A percentile compares a stretch with the other conserved stretches of the same genome.
These are phyloP conservation scores for Goniozus legneri DNA, from an alignment of 1,140 invertebrate genomes.

Conservation along the genomic window DNA sequence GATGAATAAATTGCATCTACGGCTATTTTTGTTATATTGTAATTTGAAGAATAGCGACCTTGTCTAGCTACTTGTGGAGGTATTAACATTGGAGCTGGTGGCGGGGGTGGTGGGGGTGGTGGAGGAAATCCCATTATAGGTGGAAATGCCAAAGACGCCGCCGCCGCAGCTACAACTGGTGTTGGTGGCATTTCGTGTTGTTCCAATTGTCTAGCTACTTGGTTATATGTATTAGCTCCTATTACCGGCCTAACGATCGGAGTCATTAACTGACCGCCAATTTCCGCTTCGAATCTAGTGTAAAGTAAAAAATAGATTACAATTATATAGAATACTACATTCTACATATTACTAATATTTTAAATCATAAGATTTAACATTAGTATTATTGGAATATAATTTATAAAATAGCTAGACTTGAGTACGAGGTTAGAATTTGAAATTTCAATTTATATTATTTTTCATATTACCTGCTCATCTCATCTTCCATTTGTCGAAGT, in stretches of 20 bases:
- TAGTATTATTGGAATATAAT: neutral
- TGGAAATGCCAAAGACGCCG: slow-evolving; percentile 36
- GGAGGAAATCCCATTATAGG: slow-evolving; percentile 44
- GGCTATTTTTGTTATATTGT: slow-evolving; percentile 6
- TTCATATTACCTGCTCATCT: slow-evolving; percentile 73
- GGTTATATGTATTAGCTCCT: slow-evolving; percentile 64
- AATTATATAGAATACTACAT: neutral
- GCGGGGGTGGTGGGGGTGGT: slow-evolving; percentile 60
- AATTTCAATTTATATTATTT: no score
- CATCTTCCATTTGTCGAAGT: slow-evolving; percentile 74
- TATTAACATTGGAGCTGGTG: slow-evolving; percentile 57
- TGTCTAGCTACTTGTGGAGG: slow-evolving; percentile 59
- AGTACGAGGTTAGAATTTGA: slow-evolving; percentile 1
- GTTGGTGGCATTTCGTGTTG: slow-evolving; percentile 52
- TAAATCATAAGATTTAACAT: no score
- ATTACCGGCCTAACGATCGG: slow-evolving; percentile 61
- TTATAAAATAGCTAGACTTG: no score
- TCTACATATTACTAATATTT: no score
- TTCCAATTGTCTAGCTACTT: slow-evolving; percentile 64
- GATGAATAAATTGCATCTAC: no score
- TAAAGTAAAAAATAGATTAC: neutral
- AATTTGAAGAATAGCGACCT: slow-evolving; percentile 26
- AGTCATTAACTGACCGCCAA: slow-evolving; percentile 61
- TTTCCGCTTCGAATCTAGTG: slow-evolving; percentile 81
- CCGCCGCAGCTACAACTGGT: slow-evolving; percentile 43